Evolutionary conservation across 2,888 invertebrate genomes (phyloP), one percentile per base, ranked within the genome.

Genomic region (Iphiclides podalirius): DNA sequence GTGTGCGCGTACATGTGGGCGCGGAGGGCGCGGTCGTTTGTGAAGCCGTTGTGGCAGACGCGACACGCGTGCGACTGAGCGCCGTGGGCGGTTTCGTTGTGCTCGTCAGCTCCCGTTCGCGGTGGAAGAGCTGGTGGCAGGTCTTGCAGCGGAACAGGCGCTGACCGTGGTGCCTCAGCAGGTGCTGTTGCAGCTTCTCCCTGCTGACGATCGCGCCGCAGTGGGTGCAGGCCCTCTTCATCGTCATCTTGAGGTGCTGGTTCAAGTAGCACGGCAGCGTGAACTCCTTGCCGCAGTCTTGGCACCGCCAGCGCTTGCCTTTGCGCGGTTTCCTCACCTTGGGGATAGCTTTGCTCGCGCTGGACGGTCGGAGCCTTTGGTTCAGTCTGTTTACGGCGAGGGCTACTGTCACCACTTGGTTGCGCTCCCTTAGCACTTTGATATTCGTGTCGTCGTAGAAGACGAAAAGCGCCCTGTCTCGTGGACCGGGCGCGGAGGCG

Each of bases 1-100:
- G 74, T 69, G 52, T 86, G 87, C 0, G 72, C 57, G 47, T 75
- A 76, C 48, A 58, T 57, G 42, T 87, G 87, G 0, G 83, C 73
- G 23, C 71, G 57, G 0, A 87, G 44, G 0, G 75, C 79, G 38
- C 83, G 62, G 4, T 73, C 70, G 44, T 60, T 81, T 0, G 52
- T 53, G 37, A 69, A 87, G 0, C 75, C 70, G 1, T 62, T 57
- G 0, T 79, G 76, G 36, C 87, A 87, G 0, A 68, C 58, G 1
- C 54, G 54, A 50, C 87, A 87, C 0, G 62, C 52, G 33, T 66
- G 57, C 0, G 59, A 54, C 0, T 52, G 43, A 0, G 60, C 52
- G 0, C 55, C 57, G 39, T 86, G 82, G 1, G 54, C 47, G 1
- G 58, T 54, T 0, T 45, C 17, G 4, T 50, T 52, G 47, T 86